These are phyloP conservation scores for Fulica atra DNA, from an alignment of 2,113 vertebrate genomes.

Conservation along the genomic window DNA sequence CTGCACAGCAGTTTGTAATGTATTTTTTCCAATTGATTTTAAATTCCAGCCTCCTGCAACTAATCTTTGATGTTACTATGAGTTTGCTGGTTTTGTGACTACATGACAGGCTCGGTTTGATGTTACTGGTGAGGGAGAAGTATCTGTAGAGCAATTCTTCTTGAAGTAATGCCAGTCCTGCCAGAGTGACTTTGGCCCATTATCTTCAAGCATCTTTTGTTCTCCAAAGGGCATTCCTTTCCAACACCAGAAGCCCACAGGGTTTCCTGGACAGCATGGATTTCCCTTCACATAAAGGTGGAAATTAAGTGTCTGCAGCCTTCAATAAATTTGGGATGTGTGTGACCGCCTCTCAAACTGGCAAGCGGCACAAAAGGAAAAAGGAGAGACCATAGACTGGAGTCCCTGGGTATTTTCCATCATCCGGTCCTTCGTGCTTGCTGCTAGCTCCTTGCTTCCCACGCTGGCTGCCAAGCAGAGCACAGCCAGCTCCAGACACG, in stretches of 20 bases:
- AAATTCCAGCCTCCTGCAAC: background rate
- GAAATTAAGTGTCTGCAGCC: slow-evolving; percentile 14
- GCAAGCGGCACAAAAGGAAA: background rate
- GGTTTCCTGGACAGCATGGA: background rate
- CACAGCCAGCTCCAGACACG: background rate
- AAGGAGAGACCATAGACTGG: background rate
- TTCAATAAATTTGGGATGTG: background rate
- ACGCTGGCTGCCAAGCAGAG: slow-evolving; percentile 32
- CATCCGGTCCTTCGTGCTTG: background rate
- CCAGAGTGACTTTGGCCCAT: background rate
- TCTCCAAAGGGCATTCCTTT: slow-evolving; percentile 3
- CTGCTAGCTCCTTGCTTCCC: slow-evolving; percentile 25
- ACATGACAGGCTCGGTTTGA: background rate
- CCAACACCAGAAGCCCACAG: background rate
- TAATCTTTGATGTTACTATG: background rate
- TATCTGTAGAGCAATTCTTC: background rate
- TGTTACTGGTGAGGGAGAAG: background rate
- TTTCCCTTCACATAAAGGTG: background rate
- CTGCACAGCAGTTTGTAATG: background rate
- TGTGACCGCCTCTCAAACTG: slow-evolving; percentile 5
- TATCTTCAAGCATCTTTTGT: background rate
- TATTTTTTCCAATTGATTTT: background rate
- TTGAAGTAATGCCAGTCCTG: background rate
- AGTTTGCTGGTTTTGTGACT: background rate
- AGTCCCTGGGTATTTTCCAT: slow-evolving; percentile 53